Evolutionary conservation across 2,113 vertebrate species (phyloP).

Genomic region (Trinectes maculatus): DNA sequence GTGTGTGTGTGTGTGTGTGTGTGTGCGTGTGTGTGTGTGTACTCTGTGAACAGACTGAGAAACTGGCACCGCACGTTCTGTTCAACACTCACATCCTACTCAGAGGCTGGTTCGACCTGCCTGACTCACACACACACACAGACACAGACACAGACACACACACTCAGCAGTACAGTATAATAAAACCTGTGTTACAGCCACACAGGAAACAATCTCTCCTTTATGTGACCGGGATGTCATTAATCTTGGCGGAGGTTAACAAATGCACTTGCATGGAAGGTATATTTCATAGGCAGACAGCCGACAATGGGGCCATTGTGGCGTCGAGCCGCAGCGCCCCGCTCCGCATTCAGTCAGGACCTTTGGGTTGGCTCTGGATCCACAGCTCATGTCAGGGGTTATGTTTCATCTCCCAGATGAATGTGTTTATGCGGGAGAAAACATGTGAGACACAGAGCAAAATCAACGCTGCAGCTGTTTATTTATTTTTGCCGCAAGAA

Average conservation of each 20-base stretch:
- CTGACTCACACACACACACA: not conserved
- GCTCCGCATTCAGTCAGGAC: constrained; percentile 64
- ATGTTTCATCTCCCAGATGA: constrained; percentile 64
- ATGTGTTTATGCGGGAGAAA: constrained; percentile 60
- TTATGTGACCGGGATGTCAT: constrained; percentile 75
- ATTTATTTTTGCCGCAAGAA: constrained; percentile 51
- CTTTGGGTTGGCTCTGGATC: constrained; percentile 56
- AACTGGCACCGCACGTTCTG: constrained; percentile 44
- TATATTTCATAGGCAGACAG: constrained; percentile 77
- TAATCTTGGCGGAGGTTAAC: constrained; percentile 79
- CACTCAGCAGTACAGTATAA: constrained; percentile 51
- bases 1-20: too few relatives aligned
- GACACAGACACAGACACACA: constrained; percentile 12
- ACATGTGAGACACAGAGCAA: constrained; percentile 49
- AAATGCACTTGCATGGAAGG: constrained; percentile 77
- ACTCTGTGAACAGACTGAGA: constrained; percentile 45
- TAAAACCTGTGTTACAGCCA: constrained; percentile 65
- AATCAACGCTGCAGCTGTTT: constrained; percentile 44
- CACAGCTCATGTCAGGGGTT: constrained; percentile 53
- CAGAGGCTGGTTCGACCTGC: constrained; percentile 31
- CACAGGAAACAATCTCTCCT: constrained; percentile 78
- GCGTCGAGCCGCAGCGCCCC: constrained; percentile 33
- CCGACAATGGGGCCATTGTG: constrained; percentile 79
- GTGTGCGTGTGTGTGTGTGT: too few relatives aligned
- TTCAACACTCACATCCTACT: constrained; percentile 52